A percentile compares a stretch with the other conserved stretches of the same genome.
These are phyloP conservation scores for Diachrysia chrysitis DNA, from an alignment of 2,888 invertebrate species.

Conservation along the genomic window DNA sequence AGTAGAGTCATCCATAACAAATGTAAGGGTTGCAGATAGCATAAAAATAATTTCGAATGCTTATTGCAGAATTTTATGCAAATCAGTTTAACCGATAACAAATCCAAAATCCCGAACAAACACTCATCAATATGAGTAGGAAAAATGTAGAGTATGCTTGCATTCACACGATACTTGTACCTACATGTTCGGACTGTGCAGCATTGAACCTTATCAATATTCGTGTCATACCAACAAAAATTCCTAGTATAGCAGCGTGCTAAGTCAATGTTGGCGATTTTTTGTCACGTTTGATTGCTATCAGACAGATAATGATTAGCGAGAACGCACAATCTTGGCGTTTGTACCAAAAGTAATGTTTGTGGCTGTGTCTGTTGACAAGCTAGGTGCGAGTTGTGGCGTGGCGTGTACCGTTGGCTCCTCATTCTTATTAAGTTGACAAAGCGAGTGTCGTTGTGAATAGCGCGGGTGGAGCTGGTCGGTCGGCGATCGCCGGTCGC, in stretches of 20 bases:
- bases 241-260: conserved; percentile 63
- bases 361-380: conserved; percentile 21
- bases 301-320: conserved; percentile 64
- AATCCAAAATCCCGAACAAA: conserved; percentile 18
- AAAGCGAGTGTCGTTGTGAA: conserved; percentile 69
- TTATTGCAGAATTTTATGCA: not conserved
- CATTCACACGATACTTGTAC: conserved; percentile 25
- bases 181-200: conserved; percentile 44
- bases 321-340: conserved; percentile 56
- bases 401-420: conserved; percentile 77
- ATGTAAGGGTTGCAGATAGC: not conserved
- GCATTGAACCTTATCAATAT: conserved; percentile 67
- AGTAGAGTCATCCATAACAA: not conserved
- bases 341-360: conserved; percentile 33
- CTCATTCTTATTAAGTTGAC: conserved; percentile 76
- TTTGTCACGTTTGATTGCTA: conserved; percentile 68
- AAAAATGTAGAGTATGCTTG: conserved; percentile 13
- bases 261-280: conserved; percentile 66
- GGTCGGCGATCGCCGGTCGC: conserved; percentile 72
- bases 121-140: not conserved
- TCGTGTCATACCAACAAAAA: conserved; percentile 65
- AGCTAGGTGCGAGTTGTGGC: conserved; percentile 58
- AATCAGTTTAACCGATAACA: not conserved
- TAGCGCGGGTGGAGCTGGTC: conserved; percentile 75
- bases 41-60: not conserved